Base-by-base conservation (phyloP, 2,113 vertebrate genomes). In the Apistogramma diplotaenia region DNA sequence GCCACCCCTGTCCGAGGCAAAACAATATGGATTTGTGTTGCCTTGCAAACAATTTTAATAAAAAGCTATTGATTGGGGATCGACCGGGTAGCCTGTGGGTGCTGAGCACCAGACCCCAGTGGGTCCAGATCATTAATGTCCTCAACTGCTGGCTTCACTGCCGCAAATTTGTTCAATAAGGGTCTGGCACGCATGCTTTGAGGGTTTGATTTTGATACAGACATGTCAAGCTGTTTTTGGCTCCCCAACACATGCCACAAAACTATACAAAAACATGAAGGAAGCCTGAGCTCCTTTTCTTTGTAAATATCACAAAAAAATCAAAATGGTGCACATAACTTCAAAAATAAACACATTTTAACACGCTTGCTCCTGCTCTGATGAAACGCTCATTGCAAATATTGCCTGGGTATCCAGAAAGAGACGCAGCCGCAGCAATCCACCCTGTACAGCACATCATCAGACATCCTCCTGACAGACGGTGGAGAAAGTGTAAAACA, bases 31-130 rank as follows among this genome's bases (percentile, higher is more conserved):
- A 96, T 96, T 95, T 95, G 94, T 93, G 94, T 95, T 94, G 92
- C 94, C 93, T 93, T 78, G 91, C 94, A 94, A 96, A 96, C 94
- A 95, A 95, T 96, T 96, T 96, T 96, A 96, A 96, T 96, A 96
- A 96, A 96, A 95, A 95, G 93, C 87, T 93, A 95, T 96, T 89
- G 95, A 96, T 95, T 89, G 91, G 86, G 84, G 87, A 94, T 95
- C 84, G 93, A 95, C 93, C 87, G 85, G 80, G 85, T 87, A 86
- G 92, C 93, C 94, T 89, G 92, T 86, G 79, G 93, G 93, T 87
- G 83, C 86, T 60, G 93, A 89, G 89, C 86, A 81, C 79, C 81
- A 90, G 93, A 93, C 91, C 93, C 93, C 91, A 89, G 91, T 91
- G 91, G 89, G 91, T 93, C 91, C 91, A 86, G 92, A 96, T 95